Evolutionary conservation across 2,113 vertebrate genomes (phyloP).

Genomic region (Gobius niger): DNA sequence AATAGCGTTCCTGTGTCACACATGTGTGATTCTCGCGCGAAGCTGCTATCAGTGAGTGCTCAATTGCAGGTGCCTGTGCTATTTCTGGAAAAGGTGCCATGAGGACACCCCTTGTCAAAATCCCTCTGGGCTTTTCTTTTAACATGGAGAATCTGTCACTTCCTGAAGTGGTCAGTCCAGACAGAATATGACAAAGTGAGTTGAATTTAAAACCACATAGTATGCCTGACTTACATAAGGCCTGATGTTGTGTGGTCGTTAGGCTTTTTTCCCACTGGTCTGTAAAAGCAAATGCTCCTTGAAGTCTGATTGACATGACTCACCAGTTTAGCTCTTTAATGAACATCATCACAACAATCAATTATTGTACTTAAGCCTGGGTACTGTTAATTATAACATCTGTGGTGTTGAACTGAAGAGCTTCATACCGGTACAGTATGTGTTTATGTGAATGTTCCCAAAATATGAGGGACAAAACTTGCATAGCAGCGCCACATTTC

Average conservation of each 20-base stretch:
- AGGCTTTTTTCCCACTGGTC: no score
- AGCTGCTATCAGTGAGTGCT: background rate
- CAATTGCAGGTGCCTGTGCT: background rate
- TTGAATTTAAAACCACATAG: constrained; percentile 8
- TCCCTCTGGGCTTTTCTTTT: background rate
- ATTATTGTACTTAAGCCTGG: no score
- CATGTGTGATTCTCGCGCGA: background rate
- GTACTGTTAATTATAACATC: no score
- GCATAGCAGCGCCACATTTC: background rate
- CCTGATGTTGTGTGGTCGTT: background rate
- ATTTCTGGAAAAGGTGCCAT: background rate
- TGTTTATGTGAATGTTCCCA: background rate
- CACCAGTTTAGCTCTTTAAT: background rate
- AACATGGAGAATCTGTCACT: background rate
- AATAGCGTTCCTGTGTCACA: background rate
- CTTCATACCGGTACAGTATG: background rate
- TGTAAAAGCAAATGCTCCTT: background rate
- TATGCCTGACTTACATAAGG: background rate
- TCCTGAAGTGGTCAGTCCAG: background rate
- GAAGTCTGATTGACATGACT: background rate
- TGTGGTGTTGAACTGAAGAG: no score
- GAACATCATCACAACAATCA: background rate
- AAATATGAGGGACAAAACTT: background rate
- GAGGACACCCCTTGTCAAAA: background rate
- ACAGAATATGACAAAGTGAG: constrained; percentile 6